Conservation (phyloP, 1,140 invertebrate genomes). For the Pemphigus obesinymphae region DNA sequence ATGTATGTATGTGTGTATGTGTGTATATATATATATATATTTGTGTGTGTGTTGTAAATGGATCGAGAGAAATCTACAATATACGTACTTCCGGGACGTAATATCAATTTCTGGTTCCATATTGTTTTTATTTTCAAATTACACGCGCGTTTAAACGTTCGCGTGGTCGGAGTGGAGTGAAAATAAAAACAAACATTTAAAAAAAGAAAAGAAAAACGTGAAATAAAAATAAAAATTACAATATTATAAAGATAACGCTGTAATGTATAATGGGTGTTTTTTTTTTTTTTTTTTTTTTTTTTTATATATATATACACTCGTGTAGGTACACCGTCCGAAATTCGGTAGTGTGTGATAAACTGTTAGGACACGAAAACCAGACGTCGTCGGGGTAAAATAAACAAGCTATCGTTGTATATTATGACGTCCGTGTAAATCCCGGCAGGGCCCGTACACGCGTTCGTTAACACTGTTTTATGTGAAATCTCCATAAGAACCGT, state of each 20-base stretch:
- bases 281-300: no score
- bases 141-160: not conserved
- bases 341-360: not conserved
- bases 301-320: no score
- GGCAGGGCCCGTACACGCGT: not conserved
- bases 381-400: not conserved
- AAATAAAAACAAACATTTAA: no score
- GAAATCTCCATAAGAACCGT: conserved; percentile 26
- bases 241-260: not conserved
- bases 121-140: not conserved
- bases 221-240: not conserved
- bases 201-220: not conserved
- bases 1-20: no score
- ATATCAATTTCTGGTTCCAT: conserved; percentile 14
- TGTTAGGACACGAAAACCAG: not conserved
- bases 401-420: not conserved
- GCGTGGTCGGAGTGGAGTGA: not conserved
- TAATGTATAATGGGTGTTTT: no score
- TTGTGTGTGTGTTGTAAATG: conserved; percentile 14
- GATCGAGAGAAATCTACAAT: conserved; percentile 33
- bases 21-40: no score
- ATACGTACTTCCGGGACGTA: conserved; percentile 19
- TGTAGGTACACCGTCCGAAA: no score
- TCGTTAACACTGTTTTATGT: not conserved
- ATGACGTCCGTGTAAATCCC: not conserved